These are phyloP conservation scores for Lysiphlebus fabarum DNA, from an alignment of 1,140 invertebrate genomes.

Conservation along the genomic window DNA sequence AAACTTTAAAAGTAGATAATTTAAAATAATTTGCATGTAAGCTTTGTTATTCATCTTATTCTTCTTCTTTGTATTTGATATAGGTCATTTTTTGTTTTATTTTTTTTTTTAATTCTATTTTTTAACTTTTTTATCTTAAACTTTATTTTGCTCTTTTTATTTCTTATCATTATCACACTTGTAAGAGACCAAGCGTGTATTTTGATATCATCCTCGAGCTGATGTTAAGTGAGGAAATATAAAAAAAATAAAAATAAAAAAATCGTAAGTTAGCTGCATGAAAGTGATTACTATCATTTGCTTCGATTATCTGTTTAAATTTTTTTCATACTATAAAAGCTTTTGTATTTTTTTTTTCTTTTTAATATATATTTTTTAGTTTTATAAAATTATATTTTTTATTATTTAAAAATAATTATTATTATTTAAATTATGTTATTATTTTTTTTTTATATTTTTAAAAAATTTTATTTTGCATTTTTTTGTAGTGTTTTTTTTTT, in stretches of 20 bases:
- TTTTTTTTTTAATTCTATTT: not conserved
- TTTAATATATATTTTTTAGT: not conserved
- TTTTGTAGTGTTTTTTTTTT: constrained; percentile 58
- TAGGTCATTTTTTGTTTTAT: not conserved
- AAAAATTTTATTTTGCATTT: constrained; percentile 59
- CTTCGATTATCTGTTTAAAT: constrained; percentile 9
- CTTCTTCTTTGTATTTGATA: no score
- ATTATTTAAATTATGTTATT: constrained; percentile 26
- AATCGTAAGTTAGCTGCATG: constrained; percentile 21
- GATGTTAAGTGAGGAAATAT: constrained; percentile 2
- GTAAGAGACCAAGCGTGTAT: constrained; percentile 14
- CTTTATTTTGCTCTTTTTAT: not conserved
- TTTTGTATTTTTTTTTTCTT: not conserved
- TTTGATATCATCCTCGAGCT: constrained; percentile 19
- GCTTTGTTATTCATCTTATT: no score
- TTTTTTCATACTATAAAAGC: constrained; percentile 8
- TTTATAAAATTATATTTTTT: constrained; percentile 1
- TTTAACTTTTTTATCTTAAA: constrained; percentile 4
- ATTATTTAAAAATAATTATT: constrained; percentile 9
- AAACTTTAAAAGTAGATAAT: no score
- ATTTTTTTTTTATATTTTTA: constrained; percentile 58
- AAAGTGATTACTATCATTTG: constrained; percentile 18
- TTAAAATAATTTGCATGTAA: no score
- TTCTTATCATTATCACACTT: constrained; percentile 13
- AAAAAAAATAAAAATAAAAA: not conserved